Evolutionary conservation across 2,113 vertebrate genomes (phyloP), one percentile per base, ranked within the genome.

Genomic region (Sphaerodactylus townsendi): DNA sequence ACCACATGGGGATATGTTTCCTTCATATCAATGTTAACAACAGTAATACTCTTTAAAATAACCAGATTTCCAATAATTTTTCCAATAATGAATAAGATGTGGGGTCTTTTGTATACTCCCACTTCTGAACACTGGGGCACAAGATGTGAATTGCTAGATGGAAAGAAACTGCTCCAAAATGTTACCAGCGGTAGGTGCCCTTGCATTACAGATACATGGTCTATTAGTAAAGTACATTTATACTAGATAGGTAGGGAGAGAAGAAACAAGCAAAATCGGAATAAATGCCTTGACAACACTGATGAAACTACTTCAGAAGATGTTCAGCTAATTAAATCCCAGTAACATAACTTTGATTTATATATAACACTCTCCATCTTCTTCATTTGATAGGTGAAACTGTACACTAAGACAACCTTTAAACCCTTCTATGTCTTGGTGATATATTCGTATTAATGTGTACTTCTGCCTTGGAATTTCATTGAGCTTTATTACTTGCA

Each of bases 321-420:
- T 59, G 77, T 37, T 65, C 10, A 86, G 77, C 17, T 28, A 85
- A 71, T 88, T 77, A 48, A 35, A 41, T 35, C 81, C 86, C 3
- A 81, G 56, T 59, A 46, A 74, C 56, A 89, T 65, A 56, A 46
- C 76, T 84, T 56, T 44, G 10, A 74, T 88, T 62, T 62, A 82
- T 81, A n/a, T 37, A 85, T 86, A 50, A 90, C 48, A 50, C 79
- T 86, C 71, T 87, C 75, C 84, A 75, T 75, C 73, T 6, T 83
- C 25, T 39, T 90, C 50, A 78, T 65, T 44, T 78, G 39, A 30
- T 25, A 81, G 25, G 35, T 48, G 72, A 72, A 85, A 89, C 77
- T 13, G n/a, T 19, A 59, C 25, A 83, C 15, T 35, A 75, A 85
- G 35, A 77, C 89, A 87, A 88, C 0, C 39, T 80, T 75, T 62